These are phyloP conservation scores for Eristalis tenax DNA, from an alignment of 2,888 invertebrate species.

Conservation along the genomic window DNA sequence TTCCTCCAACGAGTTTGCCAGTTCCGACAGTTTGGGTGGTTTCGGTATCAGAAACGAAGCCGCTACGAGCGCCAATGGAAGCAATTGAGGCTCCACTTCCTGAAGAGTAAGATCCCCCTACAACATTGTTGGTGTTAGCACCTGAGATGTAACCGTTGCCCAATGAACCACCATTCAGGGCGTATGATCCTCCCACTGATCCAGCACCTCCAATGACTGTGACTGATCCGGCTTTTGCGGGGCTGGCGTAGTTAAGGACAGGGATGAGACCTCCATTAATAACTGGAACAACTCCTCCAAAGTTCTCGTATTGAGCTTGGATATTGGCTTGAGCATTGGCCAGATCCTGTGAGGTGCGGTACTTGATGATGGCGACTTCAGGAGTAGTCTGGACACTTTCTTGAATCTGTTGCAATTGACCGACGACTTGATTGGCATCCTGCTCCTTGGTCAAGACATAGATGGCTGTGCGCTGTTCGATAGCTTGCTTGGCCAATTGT, in stretches of 20 bases:
- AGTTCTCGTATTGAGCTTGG: slow-evolving; percentile 72
- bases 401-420: slow-evolving; percentile 73
- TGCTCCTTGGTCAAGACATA: slow-evolving; percentile 79
- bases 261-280: slow-evolving; percentile 73
- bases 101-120: neutral
- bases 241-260: slow-evolving; percentile 75
- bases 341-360: slow-evolving; percentile 73
- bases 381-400: slow-evolving; percentile 71
- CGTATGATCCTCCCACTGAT: neutral
- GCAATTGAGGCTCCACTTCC: neutral
- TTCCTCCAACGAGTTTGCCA: neutral
- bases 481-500: slow-evolving; percentile 78
- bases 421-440: slow-evolving; percentile 76
- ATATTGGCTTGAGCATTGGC: slow-evolving; percentile 68
- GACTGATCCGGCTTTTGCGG: neutral
- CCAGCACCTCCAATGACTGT: neutral
- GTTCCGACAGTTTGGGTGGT: neutral
- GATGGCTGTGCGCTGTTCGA: slow-evolving; percentile 79
- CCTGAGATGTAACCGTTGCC: neutral
- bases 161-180: neutral
- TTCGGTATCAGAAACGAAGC: no score
- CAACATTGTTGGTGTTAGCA: neutral
- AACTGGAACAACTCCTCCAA: slow-evolving; percentile 66
- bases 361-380: slow-evolving; percentile 74
- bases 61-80: no score